Evolutionary conservation across 2,888 invertebrate genomes (phyloP).

Genomic region (Lottia scabra): DNA sequence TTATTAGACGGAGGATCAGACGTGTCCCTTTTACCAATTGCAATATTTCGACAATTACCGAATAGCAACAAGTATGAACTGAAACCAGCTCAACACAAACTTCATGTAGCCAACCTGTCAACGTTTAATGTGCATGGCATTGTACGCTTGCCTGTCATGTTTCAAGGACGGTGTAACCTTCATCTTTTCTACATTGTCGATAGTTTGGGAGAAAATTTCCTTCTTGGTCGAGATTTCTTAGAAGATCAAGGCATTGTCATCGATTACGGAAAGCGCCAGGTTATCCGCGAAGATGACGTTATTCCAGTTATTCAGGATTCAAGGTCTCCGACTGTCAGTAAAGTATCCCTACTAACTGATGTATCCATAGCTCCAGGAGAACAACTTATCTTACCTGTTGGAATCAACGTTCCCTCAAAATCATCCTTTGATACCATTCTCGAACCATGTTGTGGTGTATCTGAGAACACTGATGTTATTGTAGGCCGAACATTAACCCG

Average conservation of each 20-base stretch:
- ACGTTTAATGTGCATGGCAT: not conserved
- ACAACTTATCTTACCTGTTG: not conserved
- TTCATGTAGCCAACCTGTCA: not conserved
- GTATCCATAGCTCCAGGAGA: not conserved
- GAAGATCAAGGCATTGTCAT: not conserved
- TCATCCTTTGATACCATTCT: not conserved
- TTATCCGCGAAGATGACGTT: not conserved
- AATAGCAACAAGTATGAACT: no score
- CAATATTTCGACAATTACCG: no score
- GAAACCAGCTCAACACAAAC: no score
- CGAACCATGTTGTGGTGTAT: not conserved
- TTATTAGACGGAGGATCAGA: not conserved
- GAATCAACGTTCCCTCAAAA: slow-evolving; percentile 2
- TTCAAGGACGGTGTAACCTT: not conserved
- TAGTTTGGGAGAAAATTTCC: not conserved
- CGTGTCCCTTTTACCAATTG: no score
- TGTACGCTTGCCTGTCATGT: not conserved
- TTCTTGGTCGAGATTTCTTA: not conserved
- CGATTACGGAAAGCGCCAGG: not conserved
- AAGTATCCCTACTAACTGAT: not conserved
- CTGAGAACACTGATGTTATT: not conserved
- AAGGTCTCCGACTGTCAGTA: not conserved
- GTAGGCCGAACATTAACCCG: not conserved
- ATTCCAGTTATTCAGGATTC: not conserved
- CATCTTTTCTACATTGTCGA: not conserved